phyloP scores from a whole-genome alignment of 1,140 invertebrate genomes.

The Tribolium madens region DNA sequence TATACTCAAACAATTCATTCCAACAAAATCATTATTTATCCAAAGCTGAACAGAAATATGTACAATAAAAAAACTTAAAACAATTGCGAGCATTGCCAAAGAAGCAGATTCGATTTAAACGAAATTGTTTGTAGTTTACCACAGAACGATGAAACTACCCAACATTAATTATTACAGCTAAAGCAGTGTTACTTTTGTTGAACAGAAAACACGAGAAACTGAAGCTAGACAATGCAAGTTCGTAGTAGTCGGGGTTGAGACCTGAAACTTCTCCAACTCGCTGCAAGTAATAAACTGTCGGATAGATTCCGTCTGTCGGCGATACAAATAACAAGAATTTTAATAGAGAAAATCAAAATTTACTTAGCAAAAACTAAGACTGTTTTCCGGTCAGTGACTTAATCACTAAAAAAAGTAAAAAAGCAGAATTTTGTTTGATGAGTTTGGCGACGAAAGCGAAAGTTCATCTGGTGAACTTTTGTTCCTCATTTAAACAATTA shows the following conservation, averaged over 20 bases:
- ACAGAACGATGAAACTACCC: slow-evolving; percentile 6
- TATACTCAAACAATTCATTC: too few species aligned
- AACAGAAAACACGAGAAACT: slow-evolving; percentile 17
- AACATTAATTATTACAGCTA: slow-evolving; percentile 37
- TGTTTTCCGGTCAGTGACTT: neutral
- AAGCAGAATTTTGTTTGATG: neutral
- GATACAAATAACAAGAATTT: slow-evolving; percentile 7
- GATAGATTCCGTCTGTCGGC: slow-evolving; percentile 15
- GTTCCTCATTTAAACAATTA: slow-evolving; percentile 42
- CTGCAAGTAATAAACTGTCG: slow-evolving; percentile 15
- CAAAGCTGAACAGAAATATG: neutral
- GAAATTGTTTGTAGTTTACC: slow-evolving; percentile 17
- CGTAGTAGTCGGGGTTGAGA: neutral
- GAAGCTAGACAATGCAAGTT: slow-evolving; percentile 15
- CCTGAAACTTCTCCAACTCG: neutral
- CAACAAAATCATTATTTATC: neutral
- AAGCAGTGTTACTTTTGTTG: slow-evolving; percentile 29
- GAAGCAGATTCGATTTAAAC: slow-evolving; percentile 1
- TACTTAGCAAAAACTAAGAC: too few species aligned
- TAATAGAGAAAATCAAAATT: slow-evolving; percentile 4
- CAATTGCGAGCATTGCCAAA: neutral
- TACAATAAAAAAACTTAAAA: neutral
- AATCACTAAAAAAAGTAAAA: too few species aligned
- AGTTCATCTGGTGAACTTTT: slow-evolving; percentile 25
- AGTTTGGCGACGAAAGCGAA: too few species aligned